Base-by-base conservation (phyloP, 53 echinoderm and acorn worm genomes). In the Pentamera pediparva region DNA sequence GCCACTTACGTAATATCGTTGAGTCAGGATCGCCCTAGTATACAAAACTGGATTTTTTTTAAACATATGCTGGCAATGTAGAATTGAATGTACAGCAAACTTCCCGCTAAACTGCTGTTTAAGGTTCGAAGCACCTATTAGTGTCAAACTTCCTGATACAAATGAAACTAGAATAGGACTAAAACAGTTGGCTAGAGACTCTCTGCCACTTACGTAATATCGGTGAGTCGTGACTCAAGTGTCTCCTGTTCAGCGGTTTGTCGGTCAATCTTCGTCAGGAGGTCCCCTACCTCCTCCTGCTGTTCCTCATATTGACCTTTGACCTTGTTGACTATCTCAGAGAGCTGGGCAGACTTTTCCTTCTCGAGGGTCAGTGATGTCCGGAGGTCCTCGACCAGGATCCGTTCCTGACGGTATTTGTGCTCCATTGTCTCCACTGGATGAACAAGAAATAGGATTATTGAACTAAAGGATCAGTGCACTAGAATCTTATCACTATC, bases 401-500 rank as follows among this genome's bases (percentile, higher is more conserved):
- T 78, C 8, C 88, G 37, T 60, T 96, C 96, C 65, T 96, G 91
- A 0, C 88, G 79, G 70, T 74, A 88, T 71, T 88, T 91, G 76
- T 91, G 87, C 70, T 96, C 96, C 85, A 96, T 90, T 20, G 87
- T 96, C 29, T 96, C 96, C 59, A 91, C 91, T 93, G 81, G 20
- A 15, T 11, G 15, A 52, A 6, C n/a, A n/a, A n/a, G n/a, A n/a
- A n/a, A n/a, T n/a, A n/a, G n/a, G n/a, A n/a, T n/a, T n/a, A n/a
- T n/a, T n/a, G n/a, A n/a, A n/a, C n/a, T n/a, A n/a, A n/a, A n/a
- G n/a, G n/a, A n/a, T n/a, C n/a, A n/a, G n/a, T n/a, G n/a, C n/a
- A n/a, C n/a, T n/a, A n/a, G n/a, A n/a, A n/a, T n/a, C n/a, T n/a
- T n/a, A n/a, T n/a, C n/a, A n/a, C n/a, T n/a, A n/a, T n/a, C n/a